Percentiles rank a stretch among this genome's conserved stretches.
These are phyloP conservation scores for Laspeyria flexula DNA, from an alignment of 2,888 invertebrate species.

Conservation along the genomic window DNA sequence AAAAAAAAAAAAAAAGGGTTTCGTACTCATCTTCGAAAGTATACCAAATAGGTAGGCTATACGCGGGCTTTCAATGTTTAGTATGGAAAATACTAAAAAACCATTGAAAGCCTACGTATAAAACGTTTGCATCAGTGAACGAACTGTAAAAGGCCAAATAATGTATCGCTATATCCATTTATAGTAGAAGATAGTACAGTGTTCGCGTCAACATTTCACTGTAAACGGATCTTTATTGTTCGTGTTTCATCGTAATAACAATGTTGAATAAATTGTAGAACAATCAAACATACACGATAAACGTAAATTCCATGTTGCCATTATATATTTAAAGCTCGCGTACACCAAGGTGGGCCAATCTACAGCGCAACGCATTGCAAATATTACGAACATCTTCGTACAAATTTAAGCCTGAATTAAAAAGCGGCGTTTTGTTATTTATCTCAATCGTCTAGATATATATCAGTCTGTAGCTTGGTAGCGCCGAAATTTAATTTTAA, in stretches of 20 bases:
- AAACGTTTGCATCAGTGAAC: conserved; percentile 4
- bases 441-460: too few species aligned
- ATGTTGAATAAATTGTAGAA: conserved; percentile 46
- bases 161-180: background rate
- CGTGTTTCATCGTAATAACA: conserved; percentile 58
- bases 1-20: too few species aligned
- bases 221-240: conserved; percentile 55
- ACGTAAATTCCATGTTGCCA: conserved; percentile 25
- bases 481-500: too few species aligned
- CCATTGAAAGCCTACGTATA: background rate
- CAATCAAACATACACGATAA: conserved; percentile 40
- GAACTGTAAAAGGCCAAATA: conserved; percentile 9
- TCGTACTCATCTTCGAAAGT: too few species aligned
- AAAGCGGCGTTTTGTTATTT: too few species aligned
- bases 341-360: background rate
- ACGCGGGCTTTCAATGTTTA: too few species aligned
- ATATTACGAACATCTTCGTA: too few species aligned
- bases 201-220: conserved; percentile 58
- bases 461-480: too few species aligned
- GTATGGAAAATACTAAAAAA: background rate
- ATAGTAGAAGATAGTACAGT: conserved; percentile 31
- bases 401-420: too few species aligned
- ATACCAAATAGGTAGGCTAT: too few species aligned
- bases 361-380: too few species aligned
- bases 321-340: conserved; percentile 1